A percentile compares a stretch with the other conserved stretches of the same genome.
Conservation (phyloP, 2,888 invertebrate genomes). For the Trichogramma evanescens region DNA sequence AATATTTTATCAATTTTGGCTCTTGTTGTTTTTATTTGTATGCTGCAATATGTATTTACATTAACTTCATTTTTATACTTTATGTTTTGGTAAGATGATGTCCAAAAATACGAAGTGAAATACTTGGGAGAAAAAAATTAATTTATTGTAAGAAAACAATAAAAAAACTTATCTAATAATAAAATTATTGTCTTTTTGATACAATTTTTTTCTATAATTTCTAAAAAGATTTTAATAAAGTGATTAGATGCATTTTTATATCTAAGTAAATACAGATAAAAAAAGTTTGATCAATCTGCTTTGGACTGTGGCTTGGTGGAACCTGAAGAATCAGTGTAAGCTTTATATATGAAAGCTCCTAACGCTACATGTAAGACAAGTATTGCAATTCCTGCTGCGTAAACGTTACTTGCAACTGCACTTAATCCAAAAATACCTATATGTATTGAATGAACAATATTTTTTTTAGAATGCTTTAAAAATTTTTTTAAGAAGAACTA, state of each 20-base stretch:
- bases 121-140: conserved; percentile 16
- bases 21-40: too few species aligned
- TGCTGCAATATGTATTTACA: too few species aligned
- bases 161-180: conserved; percentile 23
- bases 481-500: neutral
- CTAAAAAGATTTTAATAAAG: neutral
- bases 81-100: conserved; percentile 6
- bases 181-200: conserved; percentile 9
- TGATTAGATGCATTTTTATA: neutral
- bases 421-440: conserved; percentile 50
- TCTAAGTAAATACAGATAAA: conserved; percentile 6
- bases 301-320: conserved; percentile 29
- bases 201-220: conserved; percentile 11
- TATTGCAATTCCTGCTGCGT: conserved; percentile 70
- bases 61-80: neutral
- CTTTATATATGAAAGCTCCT: conserved; percentile 71
- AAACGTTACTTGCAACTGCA: conserved; percentile 64
- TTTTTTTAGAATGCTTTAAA: neutral
- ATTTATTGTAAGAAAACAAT: conserved; percentile 23
- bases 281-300: conserved; percentile 29
- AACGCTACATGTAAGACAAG: conserved; percentile 68
- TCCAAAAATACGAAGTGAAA: conserved; percentile 1
- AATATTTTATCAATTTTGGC: too few species aligned
- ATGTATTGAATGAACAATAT: neutral
- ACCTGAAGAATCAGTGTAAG: conserved; percentile 54